Evolutionary conservation across 2,888 invertebrate genomes (phyloP).

Genomic region (Acrocera orbiculus): DNA sequence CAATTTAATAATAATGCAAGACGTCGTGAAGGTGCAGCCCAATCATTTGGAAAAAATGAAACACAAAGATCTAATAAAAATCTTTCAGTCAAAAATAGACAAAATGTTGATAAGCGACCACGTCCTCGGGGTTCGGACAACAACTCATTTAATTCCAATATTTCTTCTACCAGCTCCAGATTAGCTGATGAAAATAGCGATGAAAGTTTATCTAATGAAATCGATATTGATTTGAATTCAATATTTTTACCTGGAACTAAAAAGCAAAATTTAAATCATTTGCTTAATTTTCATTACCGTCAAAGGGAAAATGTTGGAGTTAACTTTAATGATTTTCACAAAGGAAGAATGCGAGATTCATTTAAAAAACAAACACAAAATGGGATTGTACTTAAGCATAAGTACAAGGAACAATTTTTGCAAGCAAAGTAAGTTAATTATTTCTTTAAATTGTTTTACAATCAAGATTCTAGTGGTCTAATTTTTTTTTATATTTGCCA

Average conservation of each 20-base stretch:
- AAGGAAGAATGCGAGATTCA: conserved; percentile 12
- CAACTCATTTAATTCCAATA: not conserved
- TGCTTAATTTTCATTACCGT: conserved; percentile 80
- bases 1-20: too few relatives aligned
- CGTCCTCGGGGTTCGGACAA: conserved; percentile 31
- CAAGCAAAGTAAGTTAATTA: conserved; percentile 66
- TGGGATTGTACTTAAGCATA: too few relatives aligned
- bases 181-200: conserved; percentile 22
- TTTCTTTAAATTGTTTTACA: not conserved
- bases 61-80: conserved; percentile 46
- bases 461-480: too few relatives aligned
- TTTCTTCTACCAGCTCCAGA: conserved; percentile 23
- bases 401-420: conserved; percentile 84
- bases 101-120: conserved; percentile 46
- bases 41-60: conserved; percentile 40
- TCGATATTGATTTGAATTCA: conserved; percentile 61
- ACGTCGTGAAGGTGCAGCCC: conserved; percentile 31
- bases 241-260: conserved; percentile 69
- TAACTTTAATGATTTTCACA: conserved; percentile 15
- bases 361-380: conserved; percentile 35
- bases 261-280: conserved; percentile 83
- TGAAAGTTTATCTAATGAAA: conserved; percentile 18
- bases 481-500: too few relatives aligned
- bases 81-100: conserved; percentile 37
- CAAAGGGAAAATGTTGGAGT: conserved; percentile 34